phyloP scores from a whole-genome alignment of 1,140 invertebrate genomes.

The Adelges cooleyi region DNA sequence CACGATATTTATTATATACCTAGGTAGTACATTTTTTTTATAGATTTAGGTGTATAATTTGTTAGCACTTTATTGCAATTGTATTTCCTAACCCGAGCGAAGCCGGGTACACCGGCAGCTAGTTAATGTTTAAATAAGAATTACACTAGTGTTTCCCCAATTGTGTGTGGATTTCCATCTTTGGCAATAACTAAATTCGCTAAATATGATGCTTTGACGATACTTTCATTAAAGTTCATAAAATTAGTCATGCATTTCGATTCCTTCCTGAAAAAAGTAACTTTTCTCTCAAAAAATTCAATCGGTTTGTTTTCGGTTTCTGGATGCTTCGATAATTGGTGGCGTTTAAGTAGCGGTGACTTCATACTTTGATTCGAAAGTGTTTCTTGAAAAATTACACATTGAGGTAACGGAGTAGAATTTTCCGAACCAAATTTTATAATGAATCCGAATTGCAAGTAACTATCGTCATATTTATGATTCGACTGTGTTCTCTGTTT shows the following conservation, averaged over 20 bases:
- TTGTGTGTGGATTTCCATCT: slow-evolving; percentile 1
- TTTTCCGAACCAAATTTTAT: background rate
- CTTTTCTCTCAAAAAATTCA: slow-evolving; percentile 32
- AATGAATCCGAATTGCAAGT: background rate
- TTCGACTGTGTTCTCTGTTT: background rate
- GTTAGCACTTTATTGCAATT: too few species aligned
- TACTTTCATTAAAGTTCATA: background rate
- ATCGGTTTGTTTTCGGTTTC: slow-evolving; percentile 29
- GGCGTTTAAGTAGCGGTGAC: slow-evolving; percentile 32
- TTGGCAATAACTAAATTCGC: background rate
- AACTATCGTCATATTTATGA: background rate
- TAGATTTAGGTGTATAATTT: too few species aligned
- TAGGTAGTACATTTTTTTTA: too few species aligned
- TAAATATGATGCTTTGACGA: background rate
- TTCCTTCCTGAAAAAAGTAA: background rate
- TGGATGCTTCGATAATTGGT: slow-evolving; percentile 32
- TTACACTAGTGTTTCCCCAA: slow-evolving; percentile 6
- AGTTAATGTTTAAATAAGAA: too few species aligned
- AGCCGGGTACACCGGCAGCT: too few species aligned
- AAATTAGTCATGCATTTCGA: background rate
- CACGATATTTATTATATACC: too few species aligned
- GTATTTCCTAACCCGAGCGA: too few species aligned
- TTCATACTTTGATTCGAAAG: slow-evolving; percentile 28
- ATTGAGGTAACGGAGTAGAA: slow-evolving; percentile 29
- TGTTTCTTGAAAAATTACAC: slow-evolving; percentile 33